Percentiles rank a stretch among this genome's conserved stretches.
Evolutionary conservation across 2,113 vertebrate species (phyloP).

Genomic region (Varanus komodoensis): DNA sequence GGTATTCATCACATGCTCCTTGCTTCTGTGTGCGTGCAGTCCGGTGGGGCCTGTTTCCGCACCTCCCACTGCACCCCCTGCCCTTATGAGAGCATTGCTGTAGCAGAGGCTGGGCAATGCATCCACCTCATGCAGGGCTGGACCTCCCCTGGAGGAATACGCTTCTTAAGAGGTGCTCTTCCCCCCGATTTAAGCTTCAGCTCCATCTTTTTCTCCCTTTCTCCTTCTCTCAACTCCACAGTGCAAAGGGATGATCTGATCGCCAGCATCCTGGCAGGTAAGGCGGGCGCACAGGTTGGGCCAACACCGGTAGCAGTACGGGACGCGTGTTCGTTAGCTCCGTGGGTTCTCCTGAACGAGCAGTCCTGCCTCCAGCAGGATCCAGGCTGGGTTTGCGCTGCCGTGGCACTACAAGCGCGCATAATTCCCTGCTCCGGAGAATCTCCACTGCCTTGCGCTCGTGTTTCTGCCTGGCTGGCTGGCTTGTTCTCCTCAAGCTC

Average conservation of each 20-base stretch:
- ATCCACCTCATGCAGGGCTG: too few relatives aligned
- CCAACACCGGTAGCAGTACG: background rate
- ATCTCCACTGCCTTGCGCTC: background rate
- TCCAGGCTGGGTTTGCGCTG: background rate
- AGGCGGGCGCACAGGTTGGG: background rate
- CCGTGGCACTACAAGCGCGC: background rate
- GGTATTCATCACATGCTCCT: too few relatives aligned
- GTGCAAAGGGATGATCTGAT: conserved; percentile 85
- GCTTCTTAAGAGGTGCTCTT: background rate
- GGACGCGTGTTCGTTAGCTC: background rate
- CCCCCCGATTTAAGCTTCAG: accelerated
- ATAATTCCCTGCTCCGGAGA: background rate
- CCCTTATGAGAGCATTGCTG: background rate
- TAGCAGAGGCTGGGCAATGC: too few relatives aligned
- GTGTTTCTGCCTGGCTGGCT: background rate
- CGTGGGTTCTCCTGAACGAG: background rate
- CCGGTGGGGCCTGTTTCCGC: background rate
- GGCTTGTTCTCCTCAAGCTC: background rate
- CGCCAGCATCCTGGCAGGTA: conserved; percentile 85
- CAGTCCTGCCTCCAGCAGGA: too few relatives aligned
- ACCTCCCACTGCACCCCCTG: background rate
- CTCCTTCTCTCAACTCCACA: conserved; percentile 33
- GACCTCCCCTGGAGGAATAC: background rate
- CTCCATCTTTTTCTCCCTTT: background rate
- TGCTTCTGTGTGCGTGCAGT: background rate